phyloP scores from a whole-genome alignment of 1,140 invertebrate genomes.

The Plodia interpunctella region DNA sequence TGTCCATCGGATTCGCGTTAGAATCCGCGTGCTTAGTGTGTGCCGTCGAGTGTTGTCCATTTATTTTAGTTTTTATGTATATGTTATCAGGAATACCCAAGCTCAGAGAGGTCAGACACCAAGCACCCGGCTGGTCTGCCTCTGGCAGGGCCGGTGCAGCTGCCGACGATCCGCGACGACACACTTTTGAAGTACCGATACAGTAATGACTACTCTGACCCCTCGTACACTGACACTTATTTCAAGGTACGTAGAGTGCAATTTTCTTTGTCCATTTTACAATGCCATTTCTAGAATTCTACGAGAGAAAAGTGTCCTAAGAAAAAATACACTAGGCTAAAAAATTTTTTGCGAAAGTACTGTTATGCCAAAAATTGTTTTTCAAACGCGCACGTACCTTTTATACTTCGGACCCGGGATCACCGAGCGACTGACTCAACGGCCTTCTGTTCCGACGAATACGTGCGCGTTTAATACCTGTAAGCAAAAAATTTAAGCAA shows the following conservation, averaged over 20 bases:
- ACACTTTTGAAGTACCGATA: constrained; percentile 82
- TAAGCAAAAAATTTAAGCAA: no score
- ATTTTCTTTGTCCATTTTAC: constrained; percentile 12
- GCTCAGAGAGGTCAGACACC: constrained; percentile 54
- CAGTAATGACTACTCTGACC: constrained; percentile 92
- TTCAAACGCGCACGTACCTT: no score
- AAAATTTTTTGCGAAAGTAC: no score
- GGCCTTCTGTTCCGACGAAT: no score
- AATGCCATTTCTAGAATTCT: constrained; percentile 8
- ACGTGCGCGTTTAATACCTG: no score
- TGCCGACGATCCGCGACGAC: constrained; percentile 83
- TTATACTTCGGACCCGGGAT: no score
- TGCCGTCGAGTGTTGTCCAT: no score
- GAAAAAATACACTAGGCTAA: no score
- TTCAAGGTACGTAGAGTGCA: constrained; percentile 48
- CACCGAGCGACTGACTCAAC: no score
- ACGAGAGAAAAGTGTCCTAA: no score
- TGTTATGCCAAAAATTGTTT: no score
- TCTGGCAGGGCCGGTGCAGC: constrained; percentile 62
- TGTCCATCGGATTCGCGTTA: no score
- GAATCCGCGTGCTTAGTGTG: neutral
- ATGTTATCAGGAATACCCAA: constrained; percentile 70
- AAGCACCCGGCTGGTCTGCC: constrained; percentile 54
- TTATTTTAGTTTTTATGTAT: neutral
- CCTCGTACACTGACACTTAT: constrained; percentile 84